Evolutionary conservation across 2,797 vertebrate genomes (phyloP).

Genomic region (Leptodactylus fallax): DNA sequence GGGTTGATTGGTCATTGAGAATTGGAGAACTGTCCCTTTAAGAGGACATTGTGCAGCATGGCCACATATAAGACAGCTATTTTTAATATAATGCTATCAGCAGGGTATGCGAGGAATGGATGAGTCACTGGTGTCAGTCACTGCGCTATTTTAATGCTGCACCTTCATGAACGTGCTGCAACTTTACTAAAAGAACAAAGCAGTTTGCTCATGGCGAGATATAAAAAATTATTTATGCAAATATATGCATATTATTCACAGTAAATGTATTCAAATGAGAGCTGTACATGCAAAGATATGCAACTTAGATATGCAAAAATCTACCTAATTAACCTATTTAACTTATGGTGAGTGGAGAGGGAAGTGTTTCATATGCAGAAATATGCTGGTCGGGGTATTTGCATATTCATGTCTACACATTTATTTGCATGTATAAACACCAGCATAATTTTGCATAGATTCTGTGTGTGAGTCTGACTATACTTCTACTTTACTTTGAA

Average conservation of each 20-base stretch:
- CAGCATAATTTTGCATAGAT: not conserved
- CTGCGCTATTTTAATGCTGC: not conserved
- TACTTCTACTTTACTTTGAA: not conserved
- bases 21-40: not conserved
- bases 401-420: constrained; percentile 42
- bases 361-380: constrained; percentile 56
- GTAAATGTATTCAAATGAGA: constrained; percentile 31
- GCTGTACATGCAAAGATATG: constrained; percentile 53
- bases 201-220: constrained; percentile 11
- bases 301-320: constrained; percentile 46
- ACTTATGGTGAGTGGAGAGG: constrained; percentile 38
- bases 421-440: constrained; percentile 41
- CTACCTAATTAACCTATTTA: constrained; percentile 61
- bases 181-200: constrained; percentile 21
- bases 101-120: not conserved
- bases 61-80: not conserved
- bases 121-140: constrained; percentile 32
- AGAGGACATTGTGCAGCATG: not conserved
- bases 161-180: not conserved
- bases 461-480: not conserved
- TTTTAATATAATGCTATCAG: not conserved
- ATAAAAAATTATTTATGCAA: constrained; percentile 34
- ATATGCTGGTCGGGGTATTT: constrained; percentile 37
- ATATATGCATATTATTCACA: constrained; percentile 41
- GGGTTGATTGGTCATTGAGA: no score